Base-by-base conservation (phyloP, 1,140 invertebrate genomes). In the Orchestia grillus region DNA sequence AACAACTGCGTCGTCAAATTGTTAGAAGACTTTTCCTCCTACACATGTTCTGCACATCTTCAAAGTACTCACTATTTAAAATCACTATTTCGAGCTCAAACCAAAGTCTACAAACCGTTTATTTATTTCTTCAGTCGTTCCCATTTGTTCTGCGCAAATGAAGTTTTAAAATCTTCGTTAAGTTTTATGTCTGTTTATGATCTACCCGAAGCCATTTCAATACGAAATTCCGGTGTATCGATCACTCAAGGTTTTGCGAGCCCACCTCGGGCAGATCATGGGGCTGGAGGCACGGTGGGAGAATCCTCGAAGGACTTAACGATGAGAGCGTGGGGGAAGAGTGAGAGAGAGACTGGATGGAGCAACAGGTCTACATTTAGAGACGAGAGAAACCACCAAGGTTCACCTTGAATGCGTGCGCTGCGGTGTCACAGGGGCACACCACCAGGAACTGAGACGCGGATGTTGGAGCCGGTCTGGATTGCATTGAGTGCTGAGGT, bases 391-490 rank as follows among this genome's bases (percentile, higher is more conserved):
- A 91, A 91, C 88, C 88, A 91, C 41, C 88, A 43, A 42, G 8
- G 88, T 44, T 91, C 44, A 91, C 88, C 88, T 91, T 91, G 88
- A 44, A 91, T 42, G 88, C 41, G 88, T 42, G 41, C 41, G 88
- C 88, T 91, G 88, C 88, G 88, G 88, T 42, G 88, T 77, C 88
- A 91, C 88, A 91, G 41, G 44, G 41, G 44, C 88, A 91, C 88
- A 42, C 28, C 88, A 91, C 88, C 88, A 91, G 88, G 88, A 91
- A 91, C 88, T 91, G 44, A 91, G 41, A 91, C 23, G 88, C 88
- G 88, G 88, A 91, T 91, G 88, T 91, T 91, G 88, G 88, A 91
- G 88, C 88, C 88, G 88, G 88, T 91, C 88, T 91, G 88, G 88
- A 91, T 91, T 44, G 88, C 41, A 91, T 42, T 44, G 88, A 91